Conservation (phyloP, 2,797 vertebrate species). For the Antrozous pallidus region DNA sequence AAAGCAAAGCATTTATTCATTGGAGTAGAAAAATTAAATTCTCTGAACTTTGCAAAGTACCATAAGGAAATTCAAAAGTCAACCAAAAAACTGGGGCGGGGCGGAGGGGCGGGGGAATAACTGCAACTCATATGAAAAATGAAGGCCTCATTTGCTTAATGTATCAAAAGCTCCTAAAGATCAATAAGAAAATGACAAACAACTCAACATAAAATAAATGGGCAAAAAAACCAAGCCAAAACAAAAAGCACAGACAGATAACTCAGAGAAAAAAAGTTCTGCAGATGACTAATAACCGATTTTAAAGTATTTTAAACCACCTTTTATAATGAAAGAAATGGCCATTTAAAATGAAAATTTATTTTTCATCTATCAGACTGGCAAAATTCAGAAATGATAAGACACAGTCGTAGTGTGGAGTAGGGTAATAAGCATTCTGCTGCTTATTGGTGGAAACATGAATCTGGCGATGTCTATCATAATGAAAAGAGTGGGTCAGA, state of each 20-base stretch:
- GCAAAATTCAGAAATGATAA: background rate
- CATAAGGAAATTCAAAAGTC: conserved; percentile 41
- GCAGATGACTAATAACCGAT: background rate
- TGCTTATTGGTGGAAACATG: background rate
- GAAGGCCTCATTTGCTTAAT: background rate
- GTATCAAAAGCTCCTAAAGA: conserved; percentile 6
- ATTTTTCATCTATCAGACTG: background rate
- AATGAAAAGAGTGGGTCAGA: background rate
- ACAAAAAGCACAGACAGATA: background rate
- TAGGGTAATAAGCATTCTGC: background rate
- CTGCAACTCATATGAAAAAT: background rate
- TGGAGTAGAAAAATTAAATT: conserved; percentile 40
- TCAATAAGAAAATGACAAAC: conserved; percentile 34
- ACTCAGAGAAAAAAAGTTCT: background rate
- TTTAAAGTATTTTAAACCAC: background rate
- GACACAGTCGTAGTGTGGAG: rapidly evolving
- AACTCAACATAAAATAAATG: background rate
- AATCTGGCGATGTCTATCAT: background rate
- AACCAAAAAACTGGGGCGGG: background rate
- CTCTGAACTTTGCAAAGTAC: conserved; percentile 28
- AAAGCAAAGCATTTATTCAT: conserved; percentile 43
- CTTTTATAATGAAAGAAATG: background rate
- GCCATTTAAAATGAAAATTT: background rate
- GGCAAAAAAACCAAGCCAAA: background rate
- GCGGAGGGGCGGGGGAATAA: rapidly evolving